These are phyloP conservation scores for Gymnarchus niloticus DNA, from an alignment of 2,113 vertebrate genomes.

Conservation along the genomic window DNA sequence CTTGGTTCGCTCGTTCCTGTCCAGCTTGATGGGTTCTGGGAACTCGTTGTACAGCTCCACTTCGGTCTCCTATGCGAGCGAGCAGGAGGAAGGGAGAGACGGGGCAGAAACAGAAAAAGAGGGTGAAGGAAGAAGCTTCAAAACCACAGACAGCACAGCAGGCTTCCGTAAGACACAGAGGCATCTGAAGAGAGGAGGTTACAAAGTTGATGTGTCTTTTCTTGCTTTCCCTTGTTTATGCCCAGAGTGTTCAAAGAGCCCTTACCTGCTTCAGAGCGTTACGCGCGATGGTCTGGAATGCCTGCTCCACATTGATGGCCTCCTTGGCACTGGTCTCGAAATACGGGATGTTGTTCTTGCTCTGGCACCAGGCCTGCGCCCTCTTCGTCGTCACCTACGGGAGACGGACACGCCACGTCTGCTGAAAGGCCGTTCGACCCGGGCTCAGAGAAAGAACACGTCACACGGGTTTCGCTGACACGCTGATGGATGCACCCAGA, in stretches of 20 bases:
- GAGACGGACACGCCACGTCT: not conserved
- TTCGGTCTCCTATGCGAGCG: slow-evolving; percentile 75
- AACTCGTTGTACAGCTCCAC: slow-evolving; percentile 97
- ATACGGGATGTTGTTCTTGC: slow-evolving; percentile 97
- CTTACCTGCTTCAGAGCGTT: slow-evolving; percentile 93
- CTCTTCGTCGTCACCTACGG: slow-evolving; percentile 87
- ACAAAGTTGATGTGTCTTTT: not conserved
- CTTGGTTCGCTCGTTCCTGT: slow-evolving; percentile 85
- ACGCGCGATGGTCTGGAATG: slow-evolving; percentile 93
- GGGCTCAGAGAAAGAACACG: not conserved
- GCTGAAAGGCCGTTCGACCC: not conserved
- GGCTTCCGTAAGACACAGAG: not conserved
- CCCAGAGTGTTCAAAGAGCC: not conserved
- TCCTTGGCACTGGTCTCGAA: slow-evolving; percentile 96
- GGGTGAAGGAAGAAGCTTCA: not conserved
- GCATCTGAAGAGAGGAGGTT: not conserved
- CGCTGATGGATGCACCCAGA: not conserved
- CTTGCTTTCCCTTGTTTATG: not conserved
- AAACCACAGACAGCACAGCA: too few species aligned
- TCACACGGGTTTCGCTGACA: not conserved
- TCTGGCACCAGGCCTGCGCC: slow-evolving; percentile 95
- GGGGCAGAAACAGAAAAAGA: not conserved
- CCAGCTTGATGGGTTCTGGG: slow-evolving; percentile 91
- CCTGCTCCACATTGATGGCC: slow-evolving; percentile 94
- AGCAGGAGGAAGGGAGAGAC: slow-evolving; percentile 19